phyloP scores from a whole-genome alignment of 2,797 vertebrate species.

The Buceros bicornis region DNA sequence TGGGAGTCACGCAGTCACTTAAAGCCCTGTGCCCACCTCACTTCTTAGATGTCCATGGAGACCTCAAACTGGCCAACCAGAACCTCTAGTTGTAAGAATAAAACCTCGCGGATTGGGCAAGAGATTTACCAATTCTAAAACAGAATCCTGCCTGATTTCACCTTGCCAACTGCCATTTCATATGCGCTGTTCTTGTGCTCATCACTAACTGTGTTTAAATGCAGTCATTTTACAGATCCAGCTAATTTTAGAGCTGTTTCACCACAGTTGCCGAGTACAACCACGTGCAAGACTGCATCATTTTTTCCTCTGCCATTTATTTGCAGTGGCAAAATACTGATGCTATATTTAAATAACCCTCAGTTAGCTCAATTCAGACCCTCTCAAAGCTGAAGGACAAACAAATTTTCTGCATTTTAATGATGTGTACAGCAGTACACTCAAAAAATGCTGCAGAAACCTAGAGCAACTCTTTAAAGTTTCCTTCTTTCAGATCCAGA shows the following conservation, averaged over 20 bases:
- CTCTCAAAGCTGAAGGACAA: slow-evolving; percentile 13
- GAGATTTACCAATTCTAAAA: background rate
- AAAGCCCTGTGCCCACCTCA: background rate
- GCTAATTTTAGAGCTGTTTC: background rate
- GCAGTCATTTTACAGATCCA: background rate
- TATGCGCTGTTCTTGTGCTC: background rate
- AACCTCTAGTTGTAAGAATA: background rate
- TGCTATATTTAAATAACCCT: background rate
- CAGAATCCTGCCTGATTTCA: background rate
- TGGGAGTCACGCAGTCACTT: background rate
- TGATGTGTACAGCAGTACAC: background rate
- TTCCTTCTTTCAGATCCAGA: background rate
- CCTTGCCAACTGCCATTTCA: background rate
- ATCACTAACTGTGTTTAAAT: background rate
- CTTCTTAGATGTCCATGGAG: background rate
- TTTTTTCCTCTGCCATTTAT: background rate
- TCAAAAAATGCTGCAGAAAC: background rate
- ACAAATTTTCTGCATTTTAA: background rate
- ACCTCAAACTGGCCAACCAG: background rate
- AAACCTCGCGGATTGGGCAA: background rate
- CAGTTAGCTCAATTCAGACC: background rate
- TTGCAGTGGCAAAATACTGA: background rate
- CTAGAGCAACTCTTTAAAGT: background rate
- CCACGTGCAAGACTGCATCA: background rate
- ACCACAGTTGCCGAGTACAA: background rate